Base-by-base conservation (phyloP, 2,888 invertebrate genomes). In the Mimas tiliae region DNA sequence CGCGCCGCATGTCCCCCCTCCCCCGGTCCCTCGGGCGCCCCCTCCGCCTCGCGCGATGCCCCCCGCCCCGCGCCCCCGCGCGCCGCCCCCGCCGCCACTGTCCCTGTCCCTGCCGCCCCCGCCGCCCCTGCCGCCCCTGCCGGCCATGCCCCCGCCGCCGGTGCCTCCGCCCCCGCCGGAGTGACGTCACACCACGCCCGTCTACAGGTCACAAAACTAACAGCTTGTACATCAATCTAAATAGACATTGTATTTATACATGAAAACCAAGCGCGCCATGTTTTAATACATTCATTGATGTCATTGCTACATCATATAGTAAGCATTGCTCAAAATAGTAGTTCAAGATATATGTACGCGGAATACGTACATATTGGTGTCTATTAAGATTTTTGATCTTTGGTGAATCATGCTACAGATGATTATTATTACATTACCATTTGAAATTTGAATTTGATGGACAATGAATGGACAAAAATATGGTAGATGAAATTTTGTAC, bases 151-250 rank as follows among this genome's bases (percentile, higher is more conserved):
- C 11, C 95, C 95, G 45, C 96, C 95, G 0, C 91, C 93, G 53
- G 90, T 93, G 64, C 95, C 95, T 8, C 96, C 95, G 27, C 95
- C 95, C 14, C 96, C 95, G 51, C 95, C 95, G 0, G 91, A 91
- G 68, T 88, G 76, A 74, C 50, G 42, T 67, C 67, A 69, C 67
- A 8, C 51, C 66, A 14, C 58, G n/a, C 42, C 50, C 34, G 11
- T n/a, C 6, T 16, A n/a, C 50, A 45, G 27, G 50, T 52, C 58
- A 52, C 63, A 66, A 65, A 55, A 33, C 50, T 19, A 14, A 51
- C 45, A 16, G 45, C 47, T 14, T 45, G 9, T 65, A 12, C 38
- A 38, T 38, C 7, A 7, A 38, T 38, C 38, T 38, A 38, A 9
- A 38, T 38, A 38, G 38, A 38, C 38, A 0, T 6, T 9, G 2